These are phyloP conservation scores for Larimichthys polyactis DNA, from an alignment of 2,113 vertebrate species.

Conservation along the genomic window DNA sequence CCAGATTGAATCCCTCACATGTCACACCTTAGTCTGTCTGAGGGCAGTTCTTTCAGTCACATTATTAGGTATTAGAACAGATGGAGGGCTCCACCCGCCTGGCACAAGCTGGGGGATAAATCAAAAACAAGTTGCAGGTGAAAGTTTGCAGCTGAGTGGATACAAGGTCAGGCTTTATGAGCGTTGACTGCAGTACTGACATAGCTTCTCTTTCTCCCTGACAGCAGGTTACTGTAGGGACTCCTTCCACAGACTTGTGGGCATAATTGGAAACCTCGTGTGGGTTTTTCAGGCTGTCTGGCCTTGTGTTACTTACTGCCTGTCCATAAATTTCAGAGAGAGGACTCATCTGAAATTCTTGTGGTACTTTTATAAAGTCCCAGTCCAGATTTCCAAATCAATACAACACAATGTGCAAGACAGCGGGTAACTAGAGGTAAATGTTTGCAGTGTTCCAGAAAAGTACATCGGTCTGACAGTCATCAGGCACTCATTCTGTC, in stretches of 20 bases:
- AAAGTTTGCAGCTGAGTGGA: constrained; percentile 18
- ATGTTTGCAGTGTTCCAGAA: constrained; percentile 9
- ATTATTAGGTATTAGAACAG: constrained; percentile 7
- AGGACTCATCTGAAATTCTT: not conserved
- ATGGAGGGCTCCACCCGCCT: not conserved
- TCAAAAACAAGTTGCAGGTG: constrained; percentile 16
- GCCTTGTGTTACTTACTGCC: not conserved
- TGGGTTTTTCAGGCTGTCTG: not conserved
- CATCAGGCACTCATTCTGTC: constrained; percentile 5
- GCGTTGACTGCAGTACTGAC: not conserved
- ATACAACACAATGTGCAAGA: not conserved
- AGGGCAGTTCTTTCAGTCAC: not conserved
- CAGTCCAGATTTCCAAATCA: constrained; percentile 1
- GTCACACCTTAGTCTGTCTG: constrained; percentile 28
- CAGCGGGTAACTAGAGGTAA: not conserved
- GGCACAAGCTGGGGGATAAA: constrained; percentile 6
- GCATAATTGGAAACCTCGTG: constrained; percentile 1
- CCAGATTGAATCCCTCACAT: constrained; percentile 24
- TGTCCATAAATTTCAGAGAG: constrained; percentile 3
- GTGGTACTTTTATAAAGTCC: constrained; percentile 6
- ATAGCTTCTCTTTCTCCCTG: not conserved
- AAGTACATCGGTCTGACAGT: not conserved
- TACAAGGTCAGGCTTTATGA: constrained; percentile 17
- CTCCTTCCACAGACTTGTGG: not conserved
- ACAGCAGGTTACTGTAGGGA: not conserved